phyloP scores from a whole-genome alignment of 2,797 vertebrate genomes.

The Sciaenops ocellatus region DNA sequence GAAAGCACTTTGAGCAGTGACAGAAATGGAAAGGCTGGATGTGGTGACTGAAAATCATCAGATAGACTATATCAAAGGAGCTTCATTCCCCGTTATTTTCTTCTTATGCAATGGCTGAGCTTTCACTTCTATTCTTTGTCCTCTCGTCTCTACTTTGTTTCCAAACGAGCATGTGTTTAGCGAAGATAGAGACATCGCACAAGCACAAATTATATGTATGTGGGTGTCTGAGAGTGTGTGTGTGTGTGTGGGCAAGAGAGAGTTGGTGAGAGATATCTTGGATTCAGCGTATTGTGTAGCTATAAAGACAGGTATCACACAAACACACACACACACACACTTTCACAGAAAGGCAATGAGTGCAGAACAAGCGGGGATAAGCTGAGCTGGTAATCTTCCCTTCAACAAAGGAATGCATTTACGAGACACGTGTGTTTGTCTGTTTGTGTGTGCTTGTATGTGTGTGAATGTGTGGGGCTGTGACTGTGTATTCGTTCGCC shows the following conservation, averaged over 20 bases:
- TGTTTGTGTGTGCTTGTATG: constrained; percentile 40
- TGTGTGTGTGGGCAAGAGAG: not conserved
- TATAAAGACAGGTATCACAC: constrained; percentile 36
- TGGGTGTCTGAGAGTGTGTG: not conserved
- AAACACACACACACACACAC: constrained; percentile 7
- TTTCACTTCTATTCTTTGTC: not conserved
- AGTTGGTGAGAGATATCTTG: constrained; percentile 7
- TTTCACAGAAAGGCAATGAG: constrained; percentile 34
- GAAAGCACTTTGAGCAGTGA: constrained; percentile 37
- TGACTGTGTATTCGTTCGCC: constrained; percentile 49
- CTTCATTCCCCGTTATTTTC: constrained; percentile 6
- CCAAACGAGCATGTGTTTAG: not conserved
- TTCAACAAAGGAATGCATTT: constrained; percentile 76
- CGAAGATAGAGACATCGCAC: constrained; percentile 32
- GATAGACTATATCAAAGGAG: not conserved
- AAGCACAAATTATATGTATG: constrained; percentile 16
- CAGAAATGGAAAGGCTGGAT: constrained; percentile 25
- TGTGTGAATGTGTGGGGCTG: constrained; percentile 38
- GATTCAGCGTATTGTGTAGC: constrained; percentile 34
- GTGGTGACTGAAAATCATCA: constrained; percentile 7
- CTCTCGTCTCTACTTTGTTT: constrained; percentile 5
- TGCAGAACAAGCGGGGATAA: constrained; percentile 66
- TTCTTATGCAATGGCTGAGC: not conserved
- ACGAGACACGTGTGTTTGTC: constrained; percentile 64
- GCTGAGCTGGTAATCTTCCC: constrained; percentile 73